Conservation (phyloP, 53 echinoderm and acorn worm species). For the Henricia sp. region DNA sequence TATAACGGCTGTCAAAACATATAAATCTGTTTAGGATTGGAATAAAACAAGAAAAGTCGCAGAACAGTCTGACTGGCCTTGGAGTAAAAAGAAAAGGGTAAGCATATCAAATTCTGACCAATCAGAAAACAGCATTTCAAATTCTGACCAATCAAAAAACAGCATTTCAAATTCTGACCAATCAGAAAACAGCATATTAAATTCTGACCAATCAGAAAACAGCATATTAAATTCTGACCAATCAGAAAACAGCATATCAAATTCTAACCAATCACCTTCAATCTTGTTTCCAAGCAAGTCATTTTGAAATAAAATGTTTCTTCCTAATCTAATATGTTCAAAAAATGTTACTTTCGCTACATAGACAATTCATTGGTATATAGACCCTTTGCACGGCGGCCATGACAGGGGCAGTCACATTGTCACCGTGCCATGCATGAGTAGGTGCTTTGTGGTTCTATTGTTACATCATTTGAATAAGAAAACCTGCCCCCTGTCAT, state of each 20-base stretch:
- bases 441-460: too few relatives aligned
- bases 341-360: too few relatives aligned
- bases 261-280: background rate
- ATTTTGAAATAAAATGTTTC: background rate
- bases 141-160: slow-evolving; percentile 3
- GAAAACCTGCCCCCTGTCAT: too few relatives aligned
- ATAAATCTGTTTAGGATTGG: slow-evolving; percentile 11
- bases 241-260: background rate
- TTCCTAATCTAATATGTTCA: too few relatives aligned
- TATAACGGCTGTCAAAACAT: too few relatives aligned
- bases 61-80: background rate
- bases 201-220: background rate
- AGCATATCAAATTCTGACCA: background rate
- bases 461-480: too few relatives aligned
- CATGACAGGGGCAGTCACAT: too few relatives aligned
- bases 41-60: slow-evolving; percentile 37
- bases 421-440: too few relatives aligned
- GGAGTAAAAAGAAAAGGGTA: slow-evolving; percentile 38
- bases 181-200: slow-evolving; percentile 12
- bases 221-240: background rate
- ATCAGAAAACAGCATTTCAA: background rate
- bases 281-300: background rate
- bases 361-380: too few relatives aligned
- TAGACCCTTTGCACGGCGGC: too few relatives aligned
- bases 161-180: background rate